Evolutionary conservation across 2,797 vertebrate genomes (phyloP).

Genomic region (Rhynchonycteris naso): DNA sequence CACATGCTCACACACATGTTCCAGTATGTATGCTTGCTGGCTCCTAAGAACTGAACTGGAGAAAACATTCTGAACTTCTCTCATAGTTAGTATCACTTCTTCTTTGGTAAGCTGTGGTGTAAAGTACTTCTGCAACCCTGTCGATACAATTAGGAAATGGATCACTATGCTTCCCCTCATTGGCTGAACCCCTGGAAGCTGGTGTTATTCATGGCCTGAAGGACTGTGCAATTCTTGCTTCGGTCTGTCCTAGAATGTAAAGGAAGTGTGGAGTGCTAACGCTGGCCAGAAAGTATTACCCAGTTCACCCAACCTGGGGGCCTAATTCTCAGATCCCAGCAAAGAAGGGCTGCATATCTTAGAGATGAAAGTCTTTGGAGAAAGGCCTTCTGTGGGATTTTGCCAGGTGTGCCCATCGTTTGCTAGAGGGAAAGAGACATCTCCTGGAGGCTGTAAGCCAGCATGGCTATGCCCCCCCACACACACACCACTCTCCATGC

Average conservation of each 20-base stretch:
- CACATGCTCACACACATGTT: not conserved
- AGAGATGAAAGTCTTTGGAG: not conserved
- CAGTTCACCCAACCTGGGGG: not conserved
- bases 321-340: not conserved
- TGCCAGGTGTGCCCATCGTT: not conserved
- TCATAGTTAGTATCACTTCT: not conserved
- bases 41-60: conserved; percentile 17
- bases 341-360: not conserved
- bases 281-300: not conserved
- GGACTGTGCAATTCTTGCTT: not conserved
- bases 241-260: not conserved
- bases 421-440: not conserved
- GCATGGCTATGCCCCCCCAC: not conserved
- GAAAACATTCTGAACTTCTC: not conserved
- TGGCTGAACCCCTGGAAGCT: not conserved
- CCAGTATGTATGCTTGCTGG: not conserved
- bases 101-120: not conserved
- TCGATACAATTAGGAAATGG: not conserved
- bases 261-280: not conserved
- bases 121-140: not conserved
- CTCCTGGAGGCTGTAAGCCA: not conserved
- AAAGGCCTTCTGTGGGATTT: not conserved
- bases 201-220: not conserved
- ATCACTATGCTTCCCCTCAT: not conserved
- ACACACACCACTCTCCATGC: not conserved